phyloP scores from a whole-genome alignment of 2,797 vertebrate species.

The Helarctos malayanus region DNA sequence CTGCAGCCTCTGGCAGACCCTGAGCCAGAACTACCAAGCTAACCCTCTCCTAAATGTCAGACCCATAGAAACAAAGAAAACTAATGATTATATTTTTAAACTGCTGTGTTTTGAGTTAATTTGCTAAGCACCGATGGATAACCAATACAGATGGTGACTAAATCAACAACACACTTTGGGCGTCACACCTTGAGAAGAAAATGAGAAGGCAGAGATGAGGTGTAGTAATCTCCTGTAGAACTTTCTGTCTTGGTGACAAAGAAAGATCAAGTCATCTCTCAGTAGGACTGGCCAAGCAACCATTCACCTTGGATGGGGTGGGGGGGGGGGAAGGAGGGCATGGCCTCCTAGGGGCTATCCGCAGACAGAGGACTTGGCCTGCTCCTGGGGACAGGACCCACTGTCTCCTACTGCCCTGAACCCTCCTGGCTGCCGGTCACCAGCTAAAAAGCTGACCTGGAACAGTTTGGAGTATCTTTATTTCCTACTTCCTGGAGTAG shows the following conservation, averaged over 20 bases:
- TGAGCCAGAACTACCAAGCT: background rate
- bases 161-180: background rate
- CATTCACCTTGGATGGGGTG: background rate
- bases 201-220: background rate
- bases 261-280: background rate
- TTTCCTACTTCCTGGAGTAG: background rate
- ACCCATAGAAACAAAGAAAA: background rate
- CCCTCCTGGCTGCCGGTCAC: background rate
- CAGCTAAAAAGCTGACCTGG: background rate
- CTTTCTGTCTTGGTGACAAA: background rate
- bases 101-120: background rate
- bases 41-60: background rate
- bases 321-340: no score
- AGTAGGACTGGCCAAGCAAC: background rate
- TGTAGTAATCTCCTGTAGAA: background rate
- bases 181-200: background rate
- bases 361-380: background rate
- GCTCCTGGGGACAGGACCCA: background rate
- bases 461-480: background rate
- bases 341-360: background rate
- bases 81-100: background rate
- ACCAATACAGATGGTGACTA: background rate
- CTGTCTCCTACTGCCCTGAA: background rate
- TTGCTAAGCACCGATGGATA: background rate
- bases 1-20: background rate